Base-by-base conservation (phyloP, 2,797 vertebrate species). In the Leptodactylus fallax region DNA sequence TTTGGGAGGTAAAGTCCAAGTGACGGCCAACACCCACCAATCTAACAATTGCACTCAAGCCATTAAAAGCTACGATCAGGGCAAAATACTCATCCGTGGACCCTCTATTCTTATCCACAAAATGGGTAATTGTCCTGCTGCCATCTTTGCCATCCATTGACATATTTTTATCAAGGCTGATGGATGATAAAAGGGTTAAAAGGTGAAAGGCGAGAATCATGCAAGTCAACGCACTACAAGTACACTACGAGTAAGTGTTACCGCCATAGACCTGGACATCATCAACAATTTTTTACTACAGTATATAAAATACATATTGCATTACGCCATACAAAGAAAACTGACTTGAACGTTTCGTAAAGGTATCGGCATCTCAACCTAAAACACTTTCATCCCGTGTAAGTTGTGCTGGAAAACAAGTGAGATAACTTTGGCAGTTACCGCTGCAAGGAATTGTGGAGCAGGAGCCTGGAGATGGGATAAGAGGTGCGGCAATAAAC, bases 341-440 rank as follows among this genome's bases (percentile, higher is more conserved):
- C 72, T 16, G 51, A 51, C 56, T 13, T 45, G 10, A 85, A 11
- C 2, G 36, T 12, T 61, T 76, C 27, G 21, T 49, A 19, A 76
- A 77, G 69, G 82, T 61, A 51, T 76, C 58, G 36, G 27, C 51
- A 61, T 67, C 85, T 82, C 25, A 85, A 67, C 79, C 79, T 19
- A 21, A 51, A 49, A 51, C 13, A 25, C 79, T 79, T 56, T 69
- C 58, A 78, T 82, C 83, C 60, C 76, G 49, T 78, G 71, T 49
- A 77, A 78, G 65, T 79, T 65, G 67, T 60, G 61, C 88, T 89
- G 88, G 85, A 83, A 86, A 89, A 86, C 53, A 78, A 86, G 79
- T 63, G 58, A 77, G 80, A 89, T 82, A 77, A 77, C 27, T 65
- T 89, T 89, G 88, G 88, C 88, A 89, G 80, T 51, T 14, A 0